Percentiles rank a stretch among this genome's conserved stretches.
phyloP scores from a whole-genome alignment of 2,113 vertebrate species.

The Lathamus discolor region DNA sequence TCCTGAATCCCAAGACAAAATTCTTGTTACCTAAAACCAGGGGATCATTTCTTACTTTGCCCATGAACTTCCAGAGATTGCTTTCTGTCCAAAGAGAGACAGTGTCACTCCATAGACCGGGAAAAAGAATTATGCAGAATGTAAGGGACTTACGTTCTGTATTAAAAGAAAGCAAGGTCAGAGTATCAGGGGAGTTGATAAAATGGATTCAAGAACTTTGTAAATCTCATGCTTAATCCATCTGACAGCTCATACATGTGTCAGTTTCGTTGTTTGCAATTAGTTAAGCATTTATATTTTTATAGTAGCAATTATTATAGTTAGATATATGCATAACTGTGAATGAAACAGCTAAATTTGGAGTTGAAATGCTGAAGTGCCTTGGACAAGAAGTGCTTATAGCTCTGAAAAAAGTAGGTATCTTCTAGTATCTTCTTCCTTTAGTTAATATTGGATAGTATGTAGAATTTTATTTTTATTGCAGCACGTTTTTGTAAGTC shows the following conservation, averaged over 20 bases:
- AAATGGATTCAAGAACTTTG: neutral
- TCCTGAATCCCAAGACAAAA: neutral
- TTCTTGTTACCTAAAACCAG: neutral
- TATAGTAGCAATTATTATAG: neutral
- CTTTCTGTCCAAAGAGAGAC: neutral
- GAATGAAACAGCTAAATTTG: neutral
- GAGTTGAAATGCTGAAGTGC: neutral
- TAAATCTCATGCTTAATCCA: neutral
- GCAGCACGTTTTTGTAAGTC: neutral
- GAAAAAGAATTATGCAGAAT: neutral
- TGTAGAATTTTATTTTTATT: neutral
- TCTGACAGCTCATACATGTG: neutral
- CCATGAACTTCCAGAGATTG: neutral
- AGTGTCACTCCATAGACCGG: neutral
- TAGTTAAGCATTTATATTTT: neutral
- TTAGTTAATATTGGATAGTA: neutral
- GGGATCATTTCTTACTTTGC: neutral
- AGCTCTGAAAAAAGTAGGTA: neutral
- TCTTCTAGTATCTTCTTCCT: neutral
- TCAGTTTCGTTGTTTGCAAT: neutral
- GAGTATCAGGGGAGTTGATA: neutral
- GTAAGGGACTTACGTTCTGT: neutral
- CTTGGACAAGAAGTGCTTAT: neutral
- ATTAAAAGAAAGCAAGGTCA: neutral
- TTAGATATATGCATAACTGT: neutral